Base-by-base conservation (phyloP, 2,888 invertebrate genomes). In the Lacanobia wlatinum region DNA sequence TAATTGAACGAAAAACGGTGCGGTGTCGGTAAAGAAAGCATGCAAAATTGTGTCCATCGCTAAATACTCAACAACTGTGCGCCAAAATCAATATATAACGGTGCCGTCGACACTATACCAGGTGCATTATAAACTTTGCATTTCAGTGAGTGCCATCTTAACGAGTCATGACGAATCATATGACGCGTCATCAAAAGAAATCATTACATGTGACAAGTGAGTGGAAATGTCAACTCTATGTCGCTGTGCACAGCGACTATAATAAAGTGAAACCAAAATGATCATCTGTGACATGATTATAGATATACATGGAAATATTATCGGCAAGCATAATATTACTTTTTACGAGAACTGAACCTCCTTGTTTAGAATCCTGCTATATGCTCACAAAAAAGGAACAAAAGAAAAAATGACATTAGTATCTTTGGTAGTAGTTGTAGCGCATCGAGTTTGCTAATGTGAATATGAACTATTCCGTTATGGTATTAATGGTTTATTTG, bases 191-290 rank as follows among this genome's bases (percentile, higher is more conserved):
- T 89, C 87, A 86, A 87, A 92, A 93, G 82, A 92, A 97, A 97
- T 97, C 97, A 97, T 97, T 97, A 97, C 97, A 97, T 97, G 97
- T 97, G 97, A 97, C 97, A 96, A 85, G 97, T 97, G 97, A 97
- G 97, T 97, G 97, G 96, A 92, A 90, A 90, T 89, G 90, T 90
- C 86, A 89, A 90, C 87, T 89, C 88, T 90, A 90, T 87, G 90
- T 87, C 93, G 92, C 91, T 87, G 82, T 77, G 79, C 78, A 87
- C 83, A 88, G 91, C 92, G 92, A 88, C 88, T 78, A 87, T 86
- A 87, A 88, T 90, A 92, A 89, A 90, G 90, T 92, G 90, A 89
- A 90, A 91, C 84, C 89, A 90, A 92, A 85, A 89, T 89, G 87
- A 89, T 90, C 87, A 90, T 89, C 87, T 87, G 91, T 92, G 92